Base-by-base conservation (phyloP, 23 tunicate species). In the Ascidia mentula region DNA sequence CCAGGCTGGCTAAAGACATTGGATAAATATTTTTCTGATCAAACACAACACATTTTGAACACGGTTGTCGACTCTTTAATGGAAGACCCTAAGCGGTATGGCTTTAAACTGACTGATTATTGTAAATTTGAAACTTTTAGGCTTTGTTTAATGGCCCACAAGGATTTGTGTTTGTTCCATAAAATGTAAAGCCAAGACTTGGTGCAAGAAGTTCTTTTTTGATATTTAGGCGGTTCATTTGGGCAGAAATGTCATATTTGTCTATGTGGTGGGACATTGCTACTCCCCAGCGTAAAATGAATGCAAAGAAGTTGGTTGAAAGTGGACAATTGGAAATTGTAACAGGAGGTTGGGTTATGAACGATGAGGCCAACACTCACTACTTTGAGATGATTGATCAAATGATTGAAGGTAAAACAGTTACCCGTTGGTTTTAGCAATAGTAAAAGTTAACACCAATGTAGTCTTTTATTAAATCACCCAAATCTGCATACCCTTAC, bases 291-390 rank as follows among this genome's bases (percentile, higher is more conserved):
- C 77, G 94, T 31, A 87, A 84, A 73, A 46, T 79, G 34, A 91
- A 91, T 30, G 34, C 77, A 69, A 84, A 81, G 36, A 73, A 79
- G 26, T 34, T 96, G 36, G 85, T 96, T 1, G 69, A 87, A 0
- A 88, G 80, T 75, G 94, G 94, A 18, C 99, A 96, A 74, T 80
- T 96, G 26, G 99, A 96, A 72, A 96, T 96, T 28, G 99, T 96
- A 5, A 96, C 99, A 31, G 99, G 93, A 5, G 99, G 99, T 0
- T 96, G 99, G 99, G 99, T 96, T 34, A 96, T 96, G 99, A 96
- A 93, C 61, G 99, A 96, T 77, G 99, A 96, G 46, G 99, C 99
- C n/a, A 93, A 93, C 73, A 96, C 97, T 0, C 99, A 96, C 69
- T 96, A 96, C 74, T 96, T 91, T 85, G 97, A 97, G 0, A 96